Base-by-base conservation (phyloP, 2,888 invertebrate species). In the Euplexia lucipara region DNA sequence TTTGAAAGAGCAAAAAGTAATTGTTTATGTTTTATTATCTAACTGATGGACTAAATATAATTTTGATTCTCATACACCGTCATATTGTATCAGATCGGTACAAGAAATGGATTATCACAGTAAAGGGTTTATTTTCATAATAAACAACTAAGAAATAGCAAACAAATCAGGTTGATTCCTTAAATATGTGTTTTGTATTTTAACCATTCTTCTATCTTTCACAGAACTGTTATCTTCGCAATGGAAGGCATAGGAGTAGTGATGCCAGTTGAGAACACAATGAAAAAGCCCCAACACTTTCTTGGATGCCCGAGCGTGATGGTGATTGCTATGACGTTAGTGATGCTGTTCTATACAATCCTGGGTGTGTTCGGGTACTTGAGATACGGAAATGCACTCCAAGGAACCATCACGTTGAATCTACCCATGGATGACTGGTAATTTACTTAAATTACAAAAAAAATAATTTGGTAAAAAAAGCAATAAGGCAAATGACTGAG, bases 211-310 rank as follows among this genome's bases (percentile, higher is more conserved):
- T 18, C n/a, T 6, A 9, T 8, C 3, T 16, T 69, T 79, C 81
- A 52, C 86, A 96, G 99, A 32, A 99, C 99, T 6, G 99, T 99
- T 1, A 97, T 99, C 82, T 99, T 99, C 89, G 98, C 99, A 26
- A 99, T 99, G 96, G 99, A 99, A 95, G 99, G 98, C 60, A 99
- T 99, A 76, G 98, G 98, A 57, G 97, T 97, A 53, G 98, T 99
- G 16, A 97, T 99, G 96, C 99, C 99, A 0, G 97, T 99, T 12
- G 99, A 99, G 90, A 99, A 99, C 87, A 97, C 97, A 1, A 99
- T 99, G 99, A 96, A 96, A 78, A 97, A 97, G 65, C 98, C 98
- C 0, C 95, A 97, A 65, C 97, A 97, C 62, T 98, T 98, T 84
- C 96, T 98, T 51, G 97, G 97, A n/a, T 97, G 96, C 75, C 97